Percentiles rank a stretch among this genome's conserved stretches.
Conservation (phyloP, 2,113 vertebrate genomes). For the Etia nguti region DNA sequence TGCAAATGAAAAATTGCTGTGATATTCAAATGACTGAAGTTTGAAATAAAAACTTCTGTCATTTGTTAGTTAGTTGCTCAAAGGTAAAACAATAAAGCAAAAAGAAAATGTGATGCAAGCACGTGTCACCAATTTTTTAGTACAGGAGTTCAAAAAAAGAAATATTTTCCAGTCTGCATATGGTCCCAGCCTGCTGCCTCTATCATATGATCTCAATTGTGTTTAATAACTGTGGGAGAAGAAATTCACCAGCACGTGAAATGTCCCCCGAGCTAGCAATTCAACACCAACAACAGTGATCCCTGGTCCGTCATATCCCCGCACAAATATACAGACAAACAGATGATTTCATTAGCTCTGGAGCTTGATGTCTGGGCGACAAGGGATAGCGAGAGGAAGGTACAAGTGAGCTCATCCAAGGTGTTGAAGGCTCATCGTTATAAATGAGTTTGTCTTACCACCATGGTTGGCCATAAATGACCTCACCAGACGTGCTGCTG, state of each 20-base stretch:
- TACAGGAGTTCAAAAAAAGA: background rate
- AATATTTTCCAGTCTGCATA: conserved; percentile 53
- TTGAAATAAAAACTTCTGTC: background rate
- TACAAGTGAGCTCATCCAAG: conserved; percentile 74
- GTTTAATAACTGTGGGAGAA: conserved; percentile 72
- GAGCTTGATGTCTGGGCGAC: conserved; percentile 37
- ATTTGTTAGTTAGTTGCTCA: background rate
- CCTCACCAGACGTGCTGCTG: conserved; percentile 83
- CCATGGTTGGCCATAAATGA: conserved; percentile 82
- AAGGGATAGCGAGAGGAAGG: conserved; percentile 23
- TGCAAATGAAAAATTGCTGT: background rate
- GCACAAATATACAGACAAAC: conserved; percentile 80
- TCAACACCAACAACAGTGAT: conserved; percentile 70
- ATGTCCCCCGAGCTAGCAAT: conserved; percentile 66
- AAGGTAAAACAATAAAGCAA: background rate
- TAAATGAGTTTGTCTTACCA: conserved; percentile 79
- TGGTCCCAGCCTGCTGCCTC: conserved; percentile 64
- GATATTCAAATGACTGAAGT: background rate
- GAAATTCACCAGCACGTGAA: conserved; percentile 48
- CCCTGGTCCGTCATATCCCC: conserved; percentile 70
- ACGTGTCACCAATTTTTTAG: background rate
- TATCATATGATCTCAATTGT: conserved; percentile 63
- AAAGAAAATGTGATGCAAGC: background rate
- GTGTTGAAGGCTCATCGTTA: conserved; percentile 79
- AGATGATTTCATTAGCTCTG: conserved; percentile 82